Evolutionary conservation across 2,888 invertebrate genomes (phyloP).

Genomic region (Caenorhabditis japonica): DNA sequence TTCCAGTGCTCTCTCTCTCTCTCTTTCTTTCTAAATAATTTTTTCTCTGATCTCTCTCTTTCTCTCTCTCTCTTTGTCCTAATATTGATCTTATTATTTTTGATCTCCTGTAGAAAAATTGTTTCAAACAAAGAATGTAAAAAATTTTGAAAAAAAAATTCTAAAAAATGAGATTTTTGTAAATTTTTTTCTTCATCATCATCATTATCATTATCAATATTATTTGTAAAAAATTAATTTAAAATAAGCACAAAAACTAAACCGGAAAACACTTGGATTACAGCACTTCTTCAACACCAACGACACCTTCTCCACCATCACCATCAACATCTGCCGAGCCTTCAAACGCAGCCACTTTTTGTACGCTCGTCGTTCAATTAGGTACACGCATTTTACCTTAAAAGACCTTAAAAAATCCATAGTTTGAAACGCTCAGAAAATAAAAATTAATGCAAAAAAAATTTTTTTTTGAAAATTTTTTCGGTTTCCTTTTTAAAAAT

Average conservation of each 20-base stretch:
- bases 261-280: too few relatives aligned
- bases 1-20: not conserved
- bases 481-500: too few relatives aligned
- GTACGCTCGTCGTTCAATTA: slow-evolving; percentile 5
- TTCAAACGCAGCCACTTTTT: not conserved
- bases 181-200: not conserved
- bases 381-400: too few relatives aligned
- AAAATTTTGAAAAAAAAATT: too few relatives aligned
- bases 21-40: not conserved
- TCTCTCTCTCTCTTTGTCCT: not conserved
- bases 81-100: not conserved
- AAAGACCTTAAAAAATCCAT: too few relatives aligned
- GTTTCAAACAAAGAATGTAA: not conserved
- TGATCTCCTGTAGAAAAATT: not conserved
- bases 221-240: too few relatives aligned
- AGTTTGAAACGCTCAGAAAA: not conserved
- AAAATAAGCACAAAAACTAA: too few relatives aligned
- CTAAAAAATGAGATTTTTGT: too few relatives aligned
- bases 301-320: not conserved
- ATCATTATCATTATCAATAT: not conserved
- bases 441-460: not conserved
- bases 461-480: too few relatives aligned
- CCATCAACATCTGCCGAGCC: not conserved
- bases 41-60: not conserved
- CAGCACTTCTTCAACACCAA: too few relatives aligned